phyloP scores from a whole-genome alignment of 2,797 vertebrate species.

The Sebastiscus albofasciatus region DNA sequence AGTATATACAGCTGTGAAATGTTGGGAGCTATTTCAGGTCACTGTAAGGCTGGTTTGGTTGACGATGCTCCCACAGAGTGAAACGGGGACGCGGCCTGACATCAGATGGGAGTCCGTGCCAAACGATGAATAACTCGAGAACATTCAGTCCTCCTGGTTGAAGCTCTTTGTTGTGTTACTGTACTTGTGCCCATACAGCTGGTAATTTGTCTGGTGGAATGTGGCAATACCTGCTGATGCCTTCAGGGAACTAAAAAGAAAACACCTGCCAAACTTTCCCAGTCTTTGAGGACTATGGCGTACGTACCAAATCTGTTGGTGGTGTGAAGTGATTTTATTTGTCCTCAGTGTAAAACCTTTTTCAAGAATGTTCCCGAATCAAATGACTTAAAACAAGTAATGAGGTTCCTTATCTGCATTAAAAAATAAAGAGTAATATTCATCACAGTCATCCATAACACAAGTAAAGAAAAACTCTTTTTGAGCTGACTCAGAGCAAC shows the following conservation, averaged over 20 bases:
- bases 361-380: neutral
- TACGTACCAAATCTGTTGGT: neutral
- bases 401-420: neutral
- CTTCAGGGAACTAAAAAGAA: conserved; percentile 28
- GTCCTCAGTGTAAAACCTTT: neutral
- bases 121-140: conserved; percentile 22
- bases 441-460: neutral
- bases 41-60: neutral
- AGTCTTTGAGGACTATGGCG: neutral
- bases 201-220: conserved; percentile 57
- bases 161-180: conserved; percentile 27
- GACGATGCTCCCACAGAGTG: conserved; percentile 5
- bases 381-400: neutral
- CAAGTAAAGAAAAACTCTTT: neutral
- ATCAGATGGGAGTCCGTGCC: neutral
- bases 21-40: neutral
- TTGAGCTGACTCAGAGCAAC: neutral
- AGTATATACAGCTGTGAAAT: neutral
- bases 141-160: conserved; percentile 37
- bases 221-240: conserved; percentile 57
- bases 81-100: conserved; percentile 21
- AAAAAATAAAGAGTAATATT: neutral
- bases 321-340: neutral
- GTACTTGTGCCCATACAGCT: neutral
- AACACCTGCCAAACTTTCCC: neutral